A percentile compares a stretch with the other conserved stretches of the same genome.
phyloP scores from a whole-genome alignment of 2,888 invertebrate genomes.

The Melinaea menophilus region DNA sequence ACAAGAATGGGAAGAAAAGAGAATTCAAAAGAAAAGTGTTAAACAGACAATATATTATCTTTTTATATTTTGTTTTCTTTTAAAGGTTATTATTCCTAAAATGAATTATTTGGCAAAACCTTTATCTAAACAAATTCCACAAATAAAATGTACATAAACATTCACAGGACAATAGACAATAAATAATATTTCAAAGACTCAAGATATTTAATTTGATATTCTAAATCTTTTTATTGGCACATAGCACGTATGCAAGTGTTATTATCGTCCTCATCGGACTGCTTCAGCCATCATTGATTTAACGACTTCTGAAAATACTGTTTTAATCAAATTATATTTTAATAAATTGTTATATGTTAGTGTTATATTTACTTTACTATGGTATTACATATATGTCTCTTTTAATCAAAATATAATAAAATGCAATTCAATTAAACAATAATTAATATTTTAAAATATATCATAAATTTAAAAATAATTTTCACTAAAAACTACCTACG shows the following conservation, averaged over 20 bases:
- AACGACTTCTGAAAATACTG: neutral
- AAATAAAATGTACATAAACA: neutral
- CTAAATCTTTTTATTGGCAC: constrained; percentile 35
- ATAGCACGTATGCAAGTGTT: constrained; percentile 28
- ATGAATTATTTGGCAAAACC: too few relatives aligned
- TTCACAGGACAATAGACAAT: constrained; percentile 8
- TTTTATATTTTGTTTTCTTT: too few relatives aligned
- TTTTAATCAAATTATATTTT: too few relatives aligned
- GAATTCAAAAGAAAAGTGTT: too few relatives aligned
- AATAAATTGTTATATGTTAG: too few relatives aligned
- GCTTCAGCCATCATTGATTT: constrained; percentile 30
- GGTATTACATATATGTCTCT: too few relatives aligned
- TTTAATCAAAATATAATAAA: neutral
- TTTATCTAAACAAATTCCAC: neutral
- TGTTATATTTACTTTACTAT: too few relatives aligned
- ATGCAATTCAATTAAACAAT: neutral
- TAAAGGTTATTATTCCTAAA: too few relatives aligned
- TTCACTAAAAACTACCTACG: neutral
- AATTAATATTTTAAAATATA: neutral
- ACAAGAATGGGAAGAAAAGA: too few relatives aligned
- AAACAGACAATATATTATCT: too few relatives aligned
- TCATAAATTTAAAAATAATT: neutral
- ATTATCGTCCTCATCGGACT: constrained; percentile 31
- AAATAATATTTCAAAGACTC: constrained; percentile 2
- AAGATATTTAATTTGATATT: constrained; percentile 34